Base-by-base conservation (phyloP, 2,888 invertebrate species). In the Xanthia togata region DNA sequence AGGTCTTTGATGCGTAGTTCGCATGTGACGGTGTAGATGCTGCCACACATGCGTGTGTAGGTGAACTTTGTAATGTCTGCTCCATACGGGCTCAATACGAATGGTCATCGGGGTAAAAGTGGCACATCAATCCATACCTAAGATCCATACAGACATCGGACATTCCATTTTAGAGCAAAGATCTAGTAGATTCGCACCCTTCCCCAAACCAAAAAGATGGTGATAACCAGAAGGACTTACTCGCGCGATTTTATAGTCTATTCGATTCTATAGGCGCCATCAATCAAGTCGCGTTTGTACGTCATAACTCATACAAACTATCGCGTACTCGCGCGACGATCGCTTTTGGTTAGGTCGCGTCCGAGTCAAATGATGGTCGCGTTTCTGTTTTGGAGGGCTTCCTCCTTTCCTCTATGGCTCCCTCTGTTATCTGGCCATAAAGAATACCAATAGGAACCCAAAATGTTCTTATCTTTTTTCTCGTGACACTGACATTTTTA, bases 401-500 rank as follows among this genome's bases (percentile, higher is more conserved):
- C n/a, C n/a, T n/a, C n/a, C n/a, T n/a, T n/a, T n/a, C n/a, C n/a
- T n/a, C n/a, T n/a, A n/a, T n/a, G n/a, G n/a, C n/a, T 23, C 26
- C 26, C 9, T 41, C 31, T 53, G 4, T 44, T 63, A 31, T 53
- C 70, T 62, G 64, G 75, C 77, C 83, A 63, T 63, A 67, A 76
- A 76, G 50, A 68, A 55, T 53, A 57, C 14, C 9, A 71, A 59
- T 57, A 2, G 31, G 31, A 31, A 65, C n/a, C 44, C 17, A 71
- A 65, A 78, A 63, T 35, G 38, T 62, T 63, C 11, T 12, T 20
- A 38, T 62, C 23, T 41, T 77, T 41, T 70, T 70, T 63, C n/a
- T 55, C 6, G 38, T 76, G 83, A 84, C 84, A 83, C 35, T 83
- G 83, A 83, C 83, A 59, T 59, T 57, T n/a, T 57, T 23, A 69